phyloP scores from a whole-genome alignment of 2,888 invertebrate genomes.

The Synanthedon formicaeformis region DNA sequence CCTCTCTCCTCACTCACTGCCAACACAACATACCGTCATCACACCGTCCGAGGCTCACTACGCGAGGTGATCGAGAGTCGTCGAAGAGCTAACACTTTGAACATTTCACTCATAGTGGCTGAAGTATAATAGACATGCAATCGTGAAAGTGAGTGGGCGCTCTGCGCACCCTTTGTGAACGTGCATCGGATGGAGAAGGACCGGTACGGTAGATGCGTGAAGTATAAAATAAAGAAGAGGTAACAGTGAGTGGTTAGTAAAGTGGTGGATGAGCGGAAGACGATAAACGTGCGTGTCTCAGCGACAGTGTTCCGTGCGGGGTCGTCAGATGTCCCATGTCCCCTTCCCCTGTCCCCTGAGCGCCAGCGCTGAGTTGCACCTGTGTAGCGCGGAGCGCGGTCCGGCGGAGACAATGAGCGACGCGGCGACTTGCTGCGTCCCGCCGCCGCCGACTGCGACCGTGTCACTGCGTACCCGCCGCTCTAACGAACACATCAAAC shows the following conservation, averaged over 20 bases:
- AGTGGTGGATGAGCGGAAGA: slow-evolving; percentile 60
- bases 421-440: slow-evolving; percentile 80
- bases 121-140: slow-evolving; percentile 17
- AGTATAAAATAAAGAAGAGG: slow-evolving; percentile 42
- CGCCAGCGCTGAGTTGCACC: slow-evolving; percentile 46
- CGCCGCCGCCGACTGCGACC: slow-evolving; percentile 90
- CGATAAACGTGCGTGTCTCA: slow-evolving; percentile 55
- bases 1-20: slow-evolving; percentile 43
- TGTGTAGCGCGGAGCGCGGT: slow-evolving; percentile 73
- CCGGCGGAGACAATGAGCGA: slow-evolving; percentile 84
- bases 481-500: slow-evolving; percentile 19
- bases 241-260: slow-evolving; percentile 61
- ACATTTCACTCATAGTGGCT: slow-evolving; percentile 1
- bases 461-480: slow-evolving; percentile 69
- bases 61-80: slow-evolving; percentile 6
- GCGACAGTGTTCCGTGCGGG: slow-evolving; percentile 67
- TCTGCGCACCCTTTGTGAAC: slow-evolving; percentile 26
- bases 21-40: slow-evolving; percentile 24
- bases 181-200: slow-evolving; percentile 54
- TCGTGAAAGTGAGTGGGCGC: slow-evolving; percentile 13
- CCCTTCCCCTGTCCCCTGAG: slow-evolving; percentile 2
- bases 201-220: slow-evolving; percentile 57
- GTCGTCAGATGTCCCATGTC: slow-evolving; percentile 8
- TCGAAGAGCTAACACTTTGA: slow-evolving; percentile 1
- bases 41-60: slow-evolving; percentile 10